Base-by-base conservation (phyloP, 2,113 vertebrate genomes). In the Kryptolebias marmoratus region DNA sequence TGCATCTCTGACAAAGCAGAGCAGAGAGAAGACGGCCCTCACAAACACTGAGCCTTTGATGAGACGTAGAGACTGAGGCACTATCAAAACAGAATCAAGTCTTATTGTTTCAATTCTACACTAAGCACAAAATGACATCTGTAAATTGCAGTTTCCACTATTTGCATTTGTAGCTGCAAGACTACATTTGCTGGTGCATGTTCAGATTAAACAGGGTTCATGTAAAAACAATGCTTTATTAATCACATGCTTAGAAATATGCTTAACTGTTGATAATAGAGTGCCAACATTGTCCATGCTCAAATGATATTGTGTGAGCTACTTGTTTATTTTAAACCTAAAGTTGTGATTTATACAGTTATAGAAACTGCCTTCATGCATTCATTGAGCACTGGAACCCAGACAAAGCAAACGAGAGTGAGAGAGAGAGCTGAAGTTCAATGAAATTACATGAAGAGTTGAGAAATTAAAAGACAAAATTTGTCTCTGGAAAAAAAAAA, bases 391-490 rank as follows among this genome's bases (percentile, higher is more conserved):
- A 52, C 49, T 52, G 18, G 2, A 59, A 18, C 3, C 8, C 13
- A 36, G 16, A 31, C 28, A 12, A 42, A 16, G 27, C 18, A 18
- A 49, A n/a, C 0, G 44, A 28, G 12, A 31, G 7, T 36, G 47
- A 52, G 70, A 68, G 16, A 36, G 27, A 13, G 42, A 30, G n/a
- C 30, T 22, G 15, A 63, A 69, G 68, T 75, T 80, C 16, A 79
- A 79, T 80, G 79, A 39, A 57, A 85, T 48, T 31, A 72, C 61
- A 60, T 69, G 60, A 73, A 52, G 68, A 79, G 72, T 65, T 53
- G 18, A 55, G 62, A 60, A 64, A 85, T 80, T 22, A 71, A 85
- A 80, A 87, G 72, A 60, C 68, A 73, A 48, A 36, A 72, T 80
- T 27, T 55, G 54, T 69, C 68, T 68, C 68, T 67, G 49, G 22